These are phyloP conservation scores for Kryphioiulus occultus DNA, from an alignment of 2,888 invertebrate genomes.

Conservation along the genomic window DNA sequence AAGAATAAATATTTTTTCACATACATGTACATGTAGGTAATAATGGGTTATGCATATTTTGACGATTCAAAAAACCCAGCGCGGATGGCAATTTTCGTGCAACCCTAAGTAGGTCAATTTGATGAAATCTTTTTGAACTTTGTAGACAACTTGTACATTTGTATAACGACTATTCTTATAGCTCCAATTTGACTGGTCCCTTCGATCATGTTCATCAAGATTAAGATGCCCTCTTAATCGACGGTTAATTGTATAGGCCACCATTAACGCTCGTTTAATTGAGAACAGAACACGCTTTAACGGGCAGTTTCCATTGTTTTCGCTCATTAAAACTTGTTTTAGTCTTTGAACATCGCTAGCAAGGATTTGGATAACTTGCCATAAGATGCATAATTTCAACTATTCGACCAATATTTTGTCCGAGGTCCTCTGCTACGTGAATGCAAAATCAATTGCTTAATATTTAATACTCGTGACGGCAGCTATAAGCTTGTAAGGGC, in stretches of 20 bases:
- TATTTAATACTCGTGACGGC: constrained; percentile 17
- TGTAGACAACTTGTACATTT: constrained; percentile 36
- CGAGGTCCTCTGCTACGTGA: neutral
- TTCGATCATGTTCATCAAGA: neutral
- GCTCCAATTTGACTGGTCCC: neutral
- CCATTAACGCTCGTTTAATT: neutral
- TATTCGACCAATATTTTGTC: neutral
- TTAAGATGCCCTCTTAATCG: neutral
- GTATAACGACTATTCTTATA: constrained; percentile 22
- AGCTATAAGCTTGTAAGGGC: constrained; percentile 33
- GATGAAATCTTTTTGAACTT: constrained; percentile 35
- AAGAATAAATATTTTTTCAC: neutral
- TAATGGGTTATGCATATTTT: neutral
- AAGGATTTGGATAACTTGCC: neutral
- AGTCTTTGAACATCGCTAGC: neutral
- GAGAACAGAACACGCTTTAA: neutral
- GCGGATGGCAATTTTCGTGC: neutral
- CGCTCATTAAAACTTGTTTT: neutral
- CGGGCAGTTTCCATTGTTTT: neutral
- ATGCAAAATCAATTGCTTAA: neutral
- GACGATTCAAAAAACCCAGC: neutral
- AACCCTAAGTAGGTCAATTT: neutral
- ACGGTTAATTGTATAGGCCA: neutral
- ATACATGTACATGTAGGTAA: too few species aligned
- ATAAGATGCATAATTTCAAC: neutral